These are phyloP conservation scores for Norana najaformis DNA, from an alignment of 2,888 invertebrate genomes.

Conservation along the genomic window DNA sequence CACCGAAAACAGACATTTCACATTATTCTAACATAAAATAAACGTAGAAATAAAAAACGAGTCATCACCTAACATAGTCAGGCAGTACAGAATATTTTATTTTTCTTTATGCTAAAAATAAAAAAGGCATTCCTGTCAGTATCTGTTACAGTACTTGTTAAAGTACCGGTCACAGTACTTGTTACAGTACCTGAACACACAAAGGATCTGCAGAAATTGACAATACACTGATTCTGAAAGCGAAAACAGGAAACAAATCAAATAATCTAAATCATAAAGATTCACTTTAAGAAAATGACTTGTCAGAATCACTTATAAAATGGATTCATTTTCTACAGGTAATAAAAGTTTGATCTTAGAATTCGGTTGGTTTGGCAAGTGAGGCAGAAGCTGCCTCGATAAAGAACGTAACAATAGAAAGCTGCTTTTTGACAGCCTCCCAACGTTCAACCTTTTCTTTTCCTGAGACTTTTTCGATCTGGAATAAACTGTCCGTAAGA, in stretches of 20 bases:
- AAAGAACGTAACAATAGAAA: conserved; percentile 32
- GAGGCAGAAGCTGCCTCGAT: conserved; percentile 27
- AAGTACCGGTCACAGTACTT: no score
- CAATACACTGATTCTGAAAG: background rate
- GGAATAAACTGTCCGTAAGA: conserved; percentile 52
- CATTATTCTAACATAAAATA: no score
- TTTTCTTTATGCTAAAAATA: no score
- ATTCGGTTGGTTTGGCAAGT: conserved; percentile 29
- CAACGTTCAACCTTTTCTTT: conserved; percentile 29
- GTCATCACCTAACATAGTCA: no score
- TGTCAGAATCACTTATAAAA: background rate
- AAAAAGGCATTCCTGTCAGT: background rate
- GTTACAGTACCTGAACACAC: no score
- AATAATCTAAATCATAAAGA: no score
- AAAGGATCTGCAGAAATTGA: background rate
- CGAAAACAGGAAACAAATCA: no score
- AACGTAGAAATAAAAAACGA: no score
- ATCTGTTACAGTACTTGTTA: no score
- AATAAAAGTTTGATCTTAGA: background rate
- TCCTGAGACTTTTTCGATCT: conserved; percentile 45
- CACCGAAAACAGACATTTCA: no score
- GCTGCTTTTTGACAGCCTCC: conserved; percentile 35
- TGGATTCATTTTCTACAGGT: background rate
- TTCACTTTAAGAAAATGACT: no score
- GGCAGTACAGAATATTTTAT: no score